Evolutionary conservation across 2,797 vertebrate genomes (phyloP), one percentile per base, ranked within the genome.

Genomic region (Tragelaphus oryx): DNA sequence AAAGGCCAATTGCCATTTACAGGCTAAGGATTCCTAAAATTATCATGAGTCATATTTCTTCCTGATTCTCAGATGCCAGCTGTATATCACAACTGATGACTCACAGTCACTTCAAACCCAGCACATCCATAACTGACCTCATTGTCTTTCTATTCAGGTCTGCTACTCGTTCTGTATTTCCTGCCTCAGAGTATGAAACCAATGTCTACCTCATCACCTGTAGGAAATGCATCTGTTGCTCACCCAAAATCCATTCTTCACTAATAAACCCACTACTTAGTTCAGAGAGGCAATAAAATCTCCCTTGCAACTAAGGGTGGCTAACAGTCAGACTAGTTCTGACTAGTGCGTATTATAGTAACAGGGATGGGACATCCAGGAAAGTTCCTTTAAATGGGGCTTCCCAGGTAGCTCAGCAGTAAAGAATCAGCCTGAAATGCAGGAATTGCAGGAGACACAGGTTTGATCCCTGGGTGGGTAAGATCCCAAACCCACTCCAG

Each of bases 241-340:
- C 44, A 17, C 33, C 55, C 28, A 41, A 22, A 44, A 50, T 30
- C 41, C 37, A 75, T 68, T 90, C 9, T 52, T 87, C 78, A 85
- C 44, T 52, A 87, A 41, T 14, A 54, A 57, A 88, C 68, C 18
- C 12, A 30, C 50, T 87, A 5, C 76, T 92, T 82, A n/a, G 20
- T 89, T 91, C 87, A 87, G 54, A 91, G 46, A 60, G 22, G 26
- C 85, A 89, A 59, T 65, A 89, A 87, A 81, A 95, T 33, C 54
- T 76, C 79, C 5, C 68, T 46, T 84, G 50, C 16, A 59, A 79
- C 52, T 37, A 44, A 86, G 74, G 24, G 44, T 17, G 81, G 5
- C 17, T 24, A 57, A 24, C 65, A 20, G 20, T 18, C 52, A 52
- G 68, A 46, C 13, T 14, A 28, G 60, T 50, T 91, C 50, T 37